phyloP scores from a whole-genome alignment of 1,140 invertebrate species.

The Dendrolimus punctatus region DNA sequence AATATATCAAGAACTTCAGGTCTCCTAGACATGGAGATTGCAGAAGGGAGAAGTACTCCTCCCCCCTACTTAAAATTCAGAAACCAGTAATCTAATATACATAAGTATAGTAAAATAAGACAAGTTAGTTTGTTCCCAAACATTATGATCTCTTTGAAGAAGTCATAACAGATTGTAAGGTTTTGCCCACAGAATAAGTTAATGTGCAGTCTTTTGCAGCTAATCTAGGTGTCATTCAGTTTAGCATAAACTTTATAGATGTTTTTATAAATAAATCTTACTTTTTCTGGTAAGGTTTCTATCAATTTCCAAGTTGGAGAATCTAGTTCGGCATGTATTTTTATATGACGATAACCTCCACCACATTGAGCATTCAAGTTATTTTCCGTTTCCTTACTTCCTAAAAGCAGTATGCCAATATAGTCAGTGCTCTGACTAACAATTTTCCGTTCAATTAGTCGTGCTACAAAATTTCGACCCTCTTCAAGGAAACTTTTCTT shows the following conservation, averaged over 20 bases:
- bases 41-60: too few relatives aligned
- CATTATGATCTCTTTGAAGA: not conserved
- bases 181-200: too few relatives aligned
- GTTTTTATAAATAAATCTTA: conserved; percentile 18
- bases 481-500: conserved; percentile 47
- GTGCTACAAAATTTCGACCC: conserved; percentile 38
- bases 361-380: conserved; percentile 30
- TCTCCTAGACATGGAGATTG: too few relatives aligned
- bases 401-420: conserved; percentile 52
- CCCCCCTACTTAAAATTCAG: too few relatives aligned
- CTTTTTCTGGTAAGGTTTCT: conserved; percentile 40
- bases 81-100: too few relatives aligned
- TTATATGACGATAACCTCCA: conserved; percentile 40
- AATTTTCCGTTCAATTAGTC: conserved; percentile 63
- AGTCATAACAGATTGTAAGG: not conserved
- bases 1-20: too few relatives aligned
- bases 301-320: conserved; percentile 56
- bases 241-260: conserved; percentile 2
- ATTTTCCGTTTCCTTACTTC: conserved; percentile 50
- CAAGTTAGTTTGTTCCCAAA: not conserved
- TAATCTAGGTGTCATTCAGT: too few relatives aligned
- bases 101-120: too few relatives aligned
- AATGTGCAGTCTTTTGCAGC: too few relatives aligned
- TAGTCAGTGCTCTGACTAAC: conserved; percentile 53
- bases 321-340: conserved; percentile 36